Evolutionary conservation across 53 echinoderm and acorn worm species (phyloP).

Genomic region (Crossaster papposus): DNA sequence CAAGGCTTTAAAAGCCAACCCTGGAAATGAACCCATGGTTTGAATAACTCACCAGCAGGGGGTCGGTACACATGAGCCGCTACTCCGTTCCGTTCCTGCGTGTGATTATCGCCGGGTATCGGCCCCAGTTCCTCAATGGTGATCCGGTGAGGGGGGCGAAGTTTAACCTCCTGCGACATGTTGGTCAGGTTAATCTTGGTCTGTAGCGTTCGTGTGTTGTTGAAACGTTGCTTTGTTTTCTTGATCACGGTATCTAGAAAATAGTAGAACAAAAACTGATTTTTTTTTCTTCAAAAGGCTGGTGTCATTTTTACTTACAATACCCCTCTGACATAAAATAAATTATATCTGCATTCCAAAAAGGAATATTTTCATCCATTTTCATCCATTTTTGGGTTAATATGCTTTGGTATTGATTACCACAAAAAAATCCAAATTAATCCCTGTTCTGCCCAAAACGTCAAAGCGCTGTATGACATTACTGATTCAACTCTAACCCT

Average conservation of each 20-base stretch:
- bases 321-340: too few species aligned
- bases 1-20: background rate
- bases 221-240: constrained; percentile 90
- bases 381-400: too few species aligned
- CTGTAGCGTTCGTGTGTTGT: constrained; percentile 82
- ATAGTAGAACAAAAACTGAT: background rate
- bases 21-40: too few species aligned
- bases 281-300: too few species aligned
- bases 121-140: constrained; percentile 76
- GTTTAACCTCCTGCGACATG: constrained; percentile 94
- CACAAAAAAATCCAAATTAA: too few species aligned
- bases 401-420: too few species aligned
- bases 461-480: too few species aligned
- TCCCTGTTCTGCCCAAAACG: too few species aligned
- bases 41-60: constrained; percentile 61
- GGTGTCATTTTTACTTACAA: too few species aligned
- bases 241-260: constrained; percentile 67
- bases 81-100: constrained; percentile 39
- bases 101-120: constrained; percentile 45
- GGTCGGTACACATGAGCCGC: constrained; percentile 51
- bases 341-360: too few species aligned
- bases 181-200: constrained; percentile 80
- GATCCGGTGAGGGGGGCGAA: constrained; percentile 88
- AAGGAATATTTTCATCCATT: too few species aligned
- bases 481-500: too few species aligned